Evolutionary conservation across 2,797 vertebrate genomes (phyloP).

Genomic region (Neosalanx taihuensis): DNA sequence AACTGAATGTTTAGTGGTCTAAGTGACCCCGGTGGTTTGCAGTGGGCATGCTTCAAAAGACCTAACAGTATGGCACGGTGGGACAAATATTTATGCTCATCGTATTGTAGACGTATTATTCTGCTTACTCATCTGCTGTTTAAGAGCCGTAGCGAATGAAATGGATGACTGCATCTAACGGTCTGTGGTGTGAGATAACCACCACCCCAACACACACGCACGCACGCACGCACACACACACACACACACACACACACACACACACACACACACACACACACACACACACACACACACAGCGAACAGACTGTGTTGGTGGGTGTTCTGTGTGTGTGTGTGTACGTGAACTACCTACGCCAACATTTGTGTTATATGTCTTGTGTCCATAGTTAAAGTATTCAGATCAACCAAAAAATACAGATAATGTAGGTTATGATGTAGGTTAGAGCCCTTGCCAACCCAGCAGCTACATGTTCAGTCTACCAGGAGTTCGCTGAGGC

Average conservation of each 20-base stretch:
- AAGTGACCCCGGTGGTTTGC: background rate
- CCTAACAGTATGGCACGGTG: background rate
- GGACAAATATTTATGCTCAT: background rate
- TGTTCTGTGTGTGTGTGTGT: constrained; percentile 8
- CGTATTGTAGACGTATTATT: background rate
- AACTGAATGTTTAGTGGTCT: background rate
- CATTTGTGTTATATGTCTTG: too few species aligned
- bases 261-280: too few species aligned
- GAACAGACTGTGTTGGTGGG: background rate
- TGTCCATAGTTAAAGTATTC: constrained; percentile 5
- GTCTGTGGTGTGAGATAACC: background rate
- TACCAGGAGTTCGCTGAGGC: background rate
- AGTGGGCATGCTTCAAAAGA: background rate
- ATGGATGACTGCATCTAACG: background rate
- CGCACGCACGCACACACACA: too few species aligned
- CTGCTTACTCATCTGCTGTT: constrained; percentile 2
- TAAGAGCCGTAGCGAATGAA: background rate
- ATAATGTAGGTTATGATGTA: background rate
- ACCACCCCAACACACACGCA: too few species aligned
- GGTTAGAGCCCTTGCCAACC: background rate
- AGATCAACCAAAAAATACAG: background rate
- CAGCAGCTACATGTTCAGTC: background rate
- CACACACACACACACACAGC: too few species aligned
- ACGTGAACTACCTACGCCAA: background rate
- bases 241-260: too few species aligned